Conservation (phyloP, 2,888 invertebrate species). For the Phasia obesa region DNA sequence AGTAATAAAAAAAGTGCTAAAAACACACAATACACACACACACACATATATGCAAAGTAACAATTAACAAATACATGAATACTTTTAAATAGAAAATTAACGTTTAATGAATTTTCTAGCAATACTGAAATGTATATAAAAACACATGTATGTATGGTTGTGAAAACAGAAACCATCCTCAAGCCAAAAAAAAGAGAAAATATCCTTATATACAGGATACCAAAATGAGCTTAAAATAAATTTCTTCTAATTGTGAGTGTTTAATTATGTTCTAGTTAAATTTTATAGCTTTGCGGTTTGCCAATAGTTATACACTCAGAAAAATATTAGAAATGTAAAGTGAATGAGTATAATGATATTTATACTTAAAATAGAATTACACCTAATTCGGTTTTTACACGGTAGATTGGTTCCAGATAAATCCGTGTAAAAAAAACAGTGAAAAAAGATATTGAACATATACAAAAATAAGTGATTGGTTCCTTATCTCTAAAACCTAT, state of each 20-base stretch:
- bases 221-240: constrained; percentile 76
- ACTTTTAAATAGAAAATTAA: constrained; percentile 44
- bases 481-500: too few species aligned
- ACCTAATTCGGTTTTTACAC: too few species aligned
- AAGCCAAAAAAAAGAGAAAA: constrained; percentile 11
- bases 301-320: not conserved
- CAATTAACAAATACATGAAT: constrained; percentile 34
- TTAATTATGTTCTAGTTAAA: constrained; percentile 80
- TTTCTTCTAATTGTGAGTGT: constrained; percentile 81
- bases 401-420: too few species aligned
- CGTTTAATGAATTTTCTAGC: constrained; percentile 24
- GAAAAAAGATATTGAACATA: too few species aligned
- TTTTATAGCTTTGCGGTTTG: constrained; percentile 77
- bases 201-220: constrained; percentile 18
- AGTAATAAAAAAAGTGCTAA: constrained; percentile 47
- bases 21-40: not conserved
- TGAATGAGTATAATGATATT: too few species aligned
- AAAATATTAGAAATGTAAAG: too few species aligned
- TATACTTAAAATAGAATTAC: too few species aligned
- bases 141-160: constrained; percentile 43
- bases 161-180: constrained; percentile 8
- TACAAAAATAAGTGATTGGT: too few species aligned
- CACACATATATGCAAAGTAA: not conserved
- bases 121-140: constrained; percentile 24
- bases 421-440: too few species aligned